These are phyloP conservation scores for Eupeodes luniger DNA, from an alignment of 2,888 invertebrate species.

Conservation along the genomic window DNA sequence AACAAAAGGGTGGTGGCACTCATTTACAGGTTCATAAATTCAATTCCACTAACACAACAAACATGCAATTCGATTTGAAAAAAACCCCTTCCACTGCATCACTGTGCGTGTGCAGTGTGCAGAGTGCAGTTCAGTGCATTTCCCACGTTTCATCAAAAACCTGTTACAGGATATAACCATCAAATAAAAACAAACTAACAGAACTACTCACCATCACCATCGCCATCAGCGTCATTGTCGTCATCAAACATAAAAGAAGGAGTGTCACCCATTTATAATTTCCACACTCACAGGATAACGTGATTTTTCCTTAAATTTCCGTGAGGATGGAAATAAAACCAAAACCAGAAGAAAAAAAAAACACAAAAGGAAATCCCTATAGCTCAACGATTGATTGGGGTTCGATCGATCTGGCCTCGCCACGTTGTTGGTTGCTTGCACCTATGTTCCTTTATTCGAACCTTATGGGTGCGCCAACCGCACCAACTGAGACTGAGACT, in stretches of 20 bases:
- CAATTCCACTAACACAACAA: conserved; percentile 4
- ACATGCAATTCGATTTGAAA: conserved; percentile 29
- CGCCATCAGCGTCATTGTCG: conserved; percentile 21
- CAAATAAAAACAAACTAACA: conserved; percentile 39
- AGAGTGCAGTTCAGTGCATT: conserved; percentile 1
- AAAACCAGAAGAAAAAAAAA: conserved; percentile 34
- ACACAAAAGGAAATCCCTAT: conserved; percentile 30
- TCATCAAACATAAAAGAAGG: conserved; percentile 13
- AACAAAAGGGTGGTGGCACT: conserved; percentile 51
- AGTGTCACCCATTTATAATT: conserved; percentile 70
- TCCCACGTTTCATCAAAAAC: conserved; percentile 72
- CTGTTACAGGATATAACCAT: conserved; percentile 72
- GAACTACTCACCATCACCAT: conserved; percentile 13
- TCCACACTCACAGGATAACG: conserved; percentile 61
- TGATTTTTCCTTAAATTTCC: conserved; percentile 58
- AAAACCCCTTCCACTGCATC: conserved; percentile 14
- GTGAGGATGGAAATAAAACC: neutral
- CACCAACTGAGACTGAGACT: neutral
- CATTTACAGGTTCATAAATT: conserved; percentile 65
- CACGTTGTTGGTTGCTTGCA: neutral
- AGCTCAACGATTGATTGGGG: conserved; percentile 57
- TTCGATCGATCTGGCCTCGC: conserved; percentile 51
- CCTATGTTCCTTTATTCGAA: neutral
- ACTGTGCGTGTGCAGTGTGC: neutral
- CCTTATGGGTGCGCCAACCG: conserved; percentile 62